These are phyloP conservation scores for Aelia acuminata DNA, from an alignment of 2,888 invertebrate genomes.

Conservation along the genomic window DNA sequence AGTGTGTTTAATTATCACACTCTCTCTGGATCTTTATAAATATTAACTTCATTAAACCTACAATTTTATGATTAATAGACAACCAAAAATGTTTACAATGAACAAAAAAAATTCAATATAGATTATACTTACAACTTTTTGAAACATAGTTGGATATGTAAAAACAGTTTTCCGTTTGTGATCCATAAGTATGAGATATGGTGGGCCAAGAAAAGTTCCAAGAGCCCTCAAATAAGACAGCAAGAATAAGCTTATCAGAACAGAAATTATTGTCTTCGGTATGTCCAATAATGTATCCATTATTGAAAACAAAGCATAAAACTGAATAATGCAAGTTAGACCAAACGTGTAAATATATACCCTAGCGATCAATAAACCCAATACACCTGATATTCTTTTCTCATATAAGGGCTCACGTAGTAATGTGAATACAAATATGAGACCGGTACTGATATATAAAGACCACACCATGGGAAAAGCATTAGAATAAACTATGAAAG, in stretches of 20 bases:
- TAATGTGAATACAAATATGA: slow-evolving; percentile 75
- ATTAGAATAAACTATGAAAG: slow-evolving; percentile 70
- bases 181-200: slow-evolving; percentile 84
- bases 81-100: background rate
- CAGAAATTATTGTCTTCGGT: slow-evolving; percentile 61
- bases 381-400: slow-evolving; percentile 59
- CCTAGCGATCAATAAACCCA: slow-evolving; percentile 63
- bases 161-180: slow-evolving; percentile 74
- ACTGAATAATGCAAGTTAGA: slow-evolving; percentile 72
- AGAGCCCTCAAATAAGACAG: slow-evolving; percentile 66
- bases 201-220: slow-evolving; percentile 78
- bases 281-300: slow-evolving; percentile 67
- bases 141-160: slow-evolving; percentile 87
- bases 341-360: slow-evolving; percentile 71
- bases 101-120: background rate
- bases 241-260: slow-evolving; percentile 63
- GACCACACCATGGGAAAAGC: slow-evolving; percentile 71
- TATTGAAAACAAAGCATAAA: slow-evolving; percentile 73
- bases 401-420: slow-evolving; percentile 70
- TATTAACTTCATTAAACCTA: background rate
- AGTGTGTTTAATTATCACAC: background rate
- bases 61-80: background rate
- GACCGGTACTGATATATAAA: slow-evolving; percentile 72
- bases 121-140: slow-evolving; percentile 77
- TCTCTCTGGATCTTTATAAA: background rate